Conservation (phyloP, 2,113 vertebrate species). For the Malurus cyaneus region DNA sequence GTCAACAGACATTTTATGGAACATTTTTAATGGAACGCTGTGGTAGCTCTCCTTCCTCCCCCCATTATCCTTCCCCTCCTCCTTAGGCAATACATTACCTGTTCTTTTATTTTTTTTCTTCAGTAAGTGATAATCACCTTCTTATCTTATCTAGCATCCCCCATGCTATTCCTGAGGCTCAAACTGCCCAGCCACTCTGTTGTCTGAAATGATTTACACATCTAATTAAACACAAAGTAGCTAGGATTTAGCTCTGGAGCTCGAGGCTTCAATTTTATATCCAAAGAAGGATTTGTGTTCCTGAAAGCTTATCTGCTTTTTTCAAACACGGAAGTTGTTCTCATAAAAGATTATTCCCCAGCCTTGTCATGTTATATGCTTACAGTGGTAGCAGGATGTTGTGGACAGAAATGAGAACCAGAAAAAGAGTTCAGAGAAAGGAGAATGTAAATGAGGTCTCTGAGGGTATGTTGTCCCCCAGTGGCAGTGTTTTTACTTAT, state of each 20-base stretch:
- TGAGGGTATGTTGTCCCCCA: background rate
- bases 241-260: background rate
- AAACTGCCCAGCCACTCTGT: background rate
- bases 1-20: background rate
- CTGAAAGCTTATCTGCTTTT: slow-evolving; percentile 24
- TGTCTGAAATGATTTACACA: slow-evolving; percentile 40
- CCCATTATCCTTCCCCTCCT: background rate
- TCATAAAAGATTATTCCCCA: background rate
- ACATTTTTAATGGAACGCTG: background rate
- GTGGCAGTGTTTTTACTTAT: background rate
- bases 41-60: background rate
- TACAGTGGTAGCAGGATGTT: background rate
- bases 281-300: background rate
- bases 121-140: background rate
- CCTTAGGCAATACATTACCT: background rate
- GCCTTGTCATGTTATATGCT: background rate
- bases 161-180: background rate
- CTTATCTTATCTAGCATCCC: slow-evolving; percentile 48
- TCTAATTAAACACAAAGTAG: slow-evolving; percentile 33
- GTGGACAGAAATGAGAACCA: background rate
- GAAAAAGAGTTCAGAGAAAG: background rate
- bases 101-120: background rate
- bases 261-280: background rate
- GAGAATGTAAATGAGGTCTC: background rate
- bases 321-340: slow-evolving; percentile 8